Conservation (phyloP, 1,140 invertebrate genomes). For the Heliconius nattereri region DNA sequence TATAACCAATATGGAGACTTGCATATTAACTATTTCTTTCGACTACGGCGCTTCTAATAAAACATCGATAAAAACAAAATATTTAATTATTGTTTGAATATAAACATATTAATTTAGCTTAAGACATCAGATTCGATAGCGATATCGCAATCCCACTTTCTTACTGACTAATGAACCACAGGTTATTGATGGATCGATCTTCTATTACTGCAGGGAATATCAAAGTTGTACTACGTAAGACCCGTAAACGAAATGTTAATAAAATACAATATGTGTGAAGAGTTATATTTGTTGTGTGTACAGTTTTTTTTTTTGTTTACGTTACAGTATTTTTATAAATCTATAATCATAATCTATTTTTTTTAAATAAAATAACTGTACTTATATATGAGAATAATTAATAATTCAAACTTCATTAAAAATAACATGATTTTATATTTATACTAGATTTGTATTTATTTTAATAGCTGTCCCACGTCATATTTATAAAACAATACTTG, state of each 20-base stretch:
- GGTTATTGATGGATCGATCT: slow-evolving; percentile 31
- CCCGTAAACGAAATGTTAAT: background rate
- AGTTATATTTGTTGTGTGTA: too few relatives aligned
- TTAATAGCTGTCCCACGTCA: too few relatives aligned
- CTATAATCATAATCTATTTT: too few relatives aligned
- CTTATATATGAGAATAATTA: too few relatives aligned
- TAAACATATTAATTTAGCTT: slow-evolving; percentile 15
- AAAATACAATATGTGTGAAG: too few relatives aligned
- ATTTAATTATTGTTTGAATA: slow-evolving; percentile 7
- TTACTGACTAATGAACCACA: slow-evolving; percentile 29
- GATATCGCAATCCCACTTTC: slow-evolving; percentile 26
- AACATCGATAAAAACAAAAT: background rate
- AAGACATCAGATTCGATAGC: slow-evolving; percentile 21
- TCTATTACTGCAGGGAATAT: slow-evolving; percentile 2
- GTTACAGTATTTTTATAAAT: background rate
- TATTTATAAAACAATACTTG: too few relatives aligned
- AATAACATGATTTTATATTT: too few relatives aligned
- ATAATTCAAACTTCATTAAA: too few relatives aligned
- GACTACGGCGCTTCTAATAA: background rate
- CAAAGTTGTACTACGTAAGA: background rate
- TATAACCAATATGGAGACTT: background rate
- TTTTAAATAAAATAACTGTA: too few relatives aligned
- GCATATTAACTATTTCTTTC: background rate
- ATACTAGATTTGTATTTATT: too few relatives aligned
- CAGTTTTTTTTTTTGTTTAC: background rate